phyloP scores from a whole-genome alignment of 2,113 vertebrate species.

The Menidia beryllina region DNA sequence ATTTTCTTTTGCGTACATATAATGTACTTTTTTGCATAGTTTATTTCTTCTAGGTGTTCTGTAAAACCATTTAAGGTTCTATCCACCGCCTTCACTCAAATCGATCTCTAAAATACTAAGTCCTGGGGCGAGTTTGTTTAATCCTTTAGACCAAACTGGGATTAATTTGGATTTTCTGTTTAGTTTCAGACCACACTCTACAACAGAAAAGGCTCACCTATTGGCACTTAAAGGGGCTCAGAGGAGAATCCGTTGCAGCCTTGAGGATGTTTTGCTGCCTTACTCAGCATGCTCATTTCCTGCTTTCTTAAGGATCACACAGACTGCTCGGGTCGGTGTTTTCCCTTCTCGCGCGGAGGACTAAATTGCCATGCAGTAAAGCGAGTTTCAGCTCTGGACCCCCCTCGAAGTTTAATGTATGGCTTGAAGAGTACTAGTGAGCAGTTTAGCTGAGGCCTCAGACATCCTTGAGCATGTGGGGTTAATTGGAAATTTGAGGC shows the following conservation, averaged over 20 bases:
- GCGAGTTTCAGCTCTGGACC: conserved; percentile 61
- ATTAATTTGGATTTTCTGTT: not conserved
- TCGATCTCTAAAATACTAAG: conserved; percentile 16
- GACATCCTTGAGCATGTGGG: conserved; percentile 6
- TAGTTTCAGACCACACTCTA: not conserved
- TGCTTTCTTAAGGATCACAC: conserved; percentile 58
- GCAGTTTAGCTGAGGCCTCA: conserved; percentile 36
- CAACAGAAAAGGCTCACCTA: not conserved
- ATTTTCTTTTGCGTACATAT: conserved; percentile 25
- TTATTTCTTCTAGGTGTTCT: conserved; percentile 2
- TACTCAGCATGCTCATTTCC: conserved; percentile 57
- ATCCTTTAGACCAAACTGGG: not conserved
- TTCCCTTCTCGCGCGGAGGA: conserved; percentile 46
- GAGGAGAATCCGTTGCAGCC: conserved; percentile 11
- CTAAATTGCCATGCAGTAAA: conserved; percentile 62
- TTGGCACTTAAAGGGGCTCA: conserved; percentile 16
- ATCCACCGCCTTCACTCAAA: not conserved
- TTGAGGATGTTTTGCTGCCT: conserved; percentile 50
- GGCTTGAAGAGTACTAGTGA: conserved; percentile 45
- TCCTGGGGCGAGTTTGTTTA: not conserved
- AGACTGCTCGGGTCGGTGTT: conserved; percentile 42
- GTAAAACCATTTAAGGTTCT: not conserved
- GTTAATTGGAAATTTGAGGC: conserved; percentile 55
- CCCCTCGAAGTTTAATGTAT: conserved; percentile 44
- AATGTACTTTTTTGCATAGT: not conserved